These are phyloP conservation scores for Sitta carolinensis DNA, from an alignment of 2,797 vertebrate genomes.

Conservation along the genomic window DNA sequence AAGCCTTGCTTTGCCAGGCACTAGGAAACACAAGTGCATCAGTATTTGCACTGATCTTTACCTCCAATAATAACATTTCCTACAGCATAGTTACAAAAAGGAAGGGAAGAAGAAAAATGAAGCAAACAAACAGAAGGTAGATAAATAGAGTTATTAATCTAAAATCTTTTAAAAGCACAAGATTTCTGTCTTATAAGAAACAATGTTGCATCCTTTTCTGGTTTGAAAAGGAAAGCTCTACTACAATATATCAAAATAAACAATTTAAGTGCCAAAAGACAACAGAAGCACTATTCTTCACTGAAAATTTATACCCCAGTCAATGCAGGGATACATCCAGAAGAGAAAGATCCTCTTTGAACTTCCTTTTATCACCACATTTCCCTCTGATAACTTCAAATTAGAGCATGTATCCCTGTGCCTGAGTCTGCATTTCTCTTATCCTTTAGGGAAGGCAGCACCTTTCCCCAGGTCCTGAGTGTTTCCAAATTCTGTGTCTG, in stretches of 20 bases:
- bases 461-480: background rate
- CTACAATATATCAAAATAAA: background rate
- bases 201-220: fast-evolving
- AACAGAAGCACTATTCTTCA: background rate
- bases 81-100: background rate
- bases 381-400: background rate
- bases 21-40: background rate
- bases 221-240: background rate
- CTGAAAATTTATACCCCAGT: background rate
- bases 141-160: background rate
- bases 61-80: background rate
- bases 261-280: background rate
- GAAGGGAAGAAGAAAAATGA: background rate
- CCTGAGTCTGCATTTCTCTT: background rate
- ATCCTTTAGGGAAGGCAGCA: background rate
- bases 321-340: background rate
- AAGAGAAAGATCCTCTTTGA: background rate
- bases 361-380: background rate
- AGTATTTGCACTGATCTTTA: background rate
- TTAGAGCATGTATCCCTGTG: background rate
- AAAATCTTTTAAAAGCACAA: background rate
- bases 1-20: background rate
- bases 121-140: background rate
- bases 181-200: background rate
- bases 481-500: background rate